Conservation (phyloP, 1,140 invertebrate genomes). For the Ylistrum balloti region DNA sequence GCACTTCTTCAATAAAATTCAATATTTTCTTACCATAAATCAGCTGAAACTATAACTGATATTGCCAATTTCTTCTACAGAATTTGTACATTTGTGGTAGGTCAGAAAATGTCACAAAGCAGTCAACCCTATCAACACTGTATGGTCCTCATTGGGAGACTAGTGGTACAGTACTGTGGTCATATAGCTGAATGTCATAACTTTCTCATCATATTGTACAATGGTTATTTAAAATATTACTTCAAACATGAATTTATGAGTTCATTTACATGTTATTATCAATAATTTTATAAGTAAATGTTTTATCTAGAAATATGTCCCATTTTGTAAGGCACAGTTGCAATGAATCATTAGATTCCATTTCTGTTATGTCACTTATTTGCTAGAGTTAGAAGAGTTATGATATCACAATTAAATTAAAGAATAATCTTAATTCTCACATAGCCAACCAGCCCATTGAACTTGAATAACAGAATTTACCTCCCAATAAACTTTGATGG, state of each 20-base stretch:
- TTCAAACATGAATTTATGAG: neutral
- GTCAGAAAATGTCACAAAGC: neutral
- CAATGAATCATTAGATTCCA: too few species aligned
- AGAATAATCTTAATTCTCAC: too few species aligned
- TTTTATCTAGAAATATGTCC: too few species aligned
- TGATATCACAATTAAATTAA: too few species aligned
- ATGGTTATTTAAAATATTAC: neutral
- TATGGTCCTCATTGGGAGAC: neutral
- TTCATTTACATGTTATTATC: neutral
- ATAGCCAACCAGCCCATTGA: too few species aligned
- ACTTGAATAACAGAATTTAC: too few species aligned
- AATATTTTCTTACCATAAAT: slow-evolving; percentile 29
- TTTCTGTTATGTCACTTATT: too few species aligned
- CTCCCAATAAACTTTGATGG: too few species aligned
- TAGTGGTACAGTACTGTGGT: neutral
- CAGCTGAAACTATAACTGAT: slow-evolving; percentile 13
- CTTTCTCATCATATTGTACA: neutral
- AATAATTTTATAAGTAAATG: too few species aligned
- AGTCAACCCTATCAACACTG: neutral
- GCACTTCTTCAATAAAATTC: slow-evolving; percentile 35
- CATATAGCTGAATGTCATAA: neutral
- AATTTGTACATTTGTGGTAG: neutral
- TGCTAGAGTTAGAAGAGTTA: too few species aligned
- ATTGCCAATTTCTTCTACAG: slow-evolving; percentile 24
- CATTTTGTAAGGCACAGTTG: too few species aligned